Base-by-base conservation (phyloP, 1,140 invertebrate genomes). In the Drosophila bifasciata region DNA sequence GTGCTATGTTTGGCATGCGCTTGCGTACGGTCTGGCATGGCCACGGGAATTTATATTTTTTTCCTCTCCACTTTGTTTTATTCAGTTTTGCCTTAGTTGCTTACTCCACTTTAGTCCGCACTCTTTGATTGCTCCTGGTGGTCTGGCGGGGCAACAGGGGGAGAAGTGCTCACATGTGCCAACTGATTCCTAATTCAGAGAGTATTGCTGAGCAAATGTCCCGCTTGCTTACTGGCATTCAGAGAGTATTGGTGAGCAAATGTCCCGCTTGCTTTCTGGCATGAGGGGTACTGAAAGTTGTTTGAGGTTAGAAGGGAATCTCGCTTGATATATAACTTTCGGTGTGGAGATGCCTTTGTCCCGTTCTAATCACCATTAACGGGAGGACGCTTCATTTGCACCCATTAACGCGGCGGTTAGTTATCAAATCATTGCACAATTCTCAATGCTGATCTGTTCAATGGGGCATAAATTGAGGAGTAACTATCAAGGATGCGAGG, bases 1-100 rank as follows among this genome's bases (percentile, higher is more conserved):
- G 49, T 40, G 50, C 60, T 74, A 85, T 86, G 68, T 60, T 85
- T 86, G 80, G 80, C 68, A 86, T 86, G 80, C 81, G 81, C 60
- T 58, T 84, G 79, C 79, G 79, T 79, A 63, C 76, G 44, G 66
- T 67, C 69, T 49, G 81, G 67, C 78, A 62, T 80, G 83, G 78
- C 66, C 81, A 72, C 70, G 69, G 77, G 79, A 76, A 85, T 76
- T 79, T 84, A 41, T 36, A 13, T 36, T 32, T 56, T 68, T 68
- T 67, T 53, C 41, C 16, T 32, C 45, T 60, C 25, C 15, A 51
- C 13, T 58, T 28, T 43, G 3, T n/a, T 36, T 36, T 36, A 36
- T 36, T 36, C 9, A 36, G 32, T 36, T 15, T 28, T 19, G 11
- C 28, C 48, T 55, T 16, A 16, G 49, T 23, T 53, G 63, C 17